Evolutionary conservation across 2,888 invertebrate species (phyloP).

Genomic region (Agrilus cyanescens): DNA sequence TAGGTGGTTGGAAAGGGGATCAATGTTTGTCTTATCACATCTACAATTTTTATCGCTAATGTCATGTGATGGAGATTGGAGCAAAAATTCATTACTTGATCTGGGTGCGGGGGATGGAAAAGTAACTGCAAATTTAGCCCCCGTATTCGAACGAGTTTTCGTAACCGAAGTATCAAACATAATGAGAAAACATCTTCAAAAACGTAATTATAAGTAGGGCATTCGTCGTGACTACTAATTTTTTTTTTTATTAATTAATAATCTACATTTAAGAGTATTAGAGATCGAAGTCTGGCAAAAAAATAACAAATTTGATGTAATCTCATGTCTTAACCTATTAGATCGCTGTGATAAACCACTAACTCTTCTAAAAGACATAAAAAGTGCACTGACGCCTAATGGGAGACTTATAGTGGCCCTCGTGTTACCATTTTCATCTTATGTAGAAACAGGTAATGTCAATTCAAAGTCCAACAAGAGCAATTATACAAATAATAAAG

Average conservation of each 20-base stretch:
- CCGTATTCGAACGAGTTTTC: constrained; percentile 61
- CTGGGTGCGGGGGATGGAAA: constrained; percentile 94
- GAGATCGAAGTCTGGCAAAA: constrained; percentile 56
- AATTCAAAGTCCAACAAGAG: too few relatives aligned
- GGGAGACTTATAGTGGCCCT: constrained; percentile 78
- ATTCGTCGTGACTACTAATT: constrained; percentile 1
- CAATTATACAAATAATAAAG: too few relatives aligned
- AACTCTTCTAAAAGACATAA: constrained; percentile 65
- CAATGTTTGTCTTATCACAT: constrained; percentile 91
- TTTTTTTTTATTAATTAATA: constrained; percentile 7
- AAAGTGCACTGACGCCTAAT: constrained; percentile 53
- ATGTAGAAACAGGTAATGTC: constrained; percentile 83
- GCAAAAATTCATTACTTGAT: constrained; percentile 54
- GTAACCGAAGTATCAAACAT: constrained; percentile 86
- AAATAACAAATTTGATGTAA: constrained; percentile 55
- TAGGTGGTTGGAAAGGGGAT: constrained; percentile 78
- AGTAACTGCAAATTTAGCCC: constrained; percentile 70
- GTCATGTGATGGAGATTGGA: constrained; percentile 30
- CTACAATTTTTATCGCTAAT: constrained; percentile 63
- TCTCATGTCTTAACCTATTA: constrained; percentile 84
- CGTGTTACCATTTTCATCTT: constrained; percentile 88
- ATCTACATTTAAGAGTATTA: constrained; percentile 45
- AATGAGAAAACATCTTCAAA: constrained; percentile 72
- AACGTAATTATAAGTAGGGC: constrained; percentile 64
- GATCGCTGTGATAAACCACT: constrained; percentile 85